Evolutionary conservation across 2,797 vertebrate species (phyloP).

Genomic region (Spea hammondii): DNA sequence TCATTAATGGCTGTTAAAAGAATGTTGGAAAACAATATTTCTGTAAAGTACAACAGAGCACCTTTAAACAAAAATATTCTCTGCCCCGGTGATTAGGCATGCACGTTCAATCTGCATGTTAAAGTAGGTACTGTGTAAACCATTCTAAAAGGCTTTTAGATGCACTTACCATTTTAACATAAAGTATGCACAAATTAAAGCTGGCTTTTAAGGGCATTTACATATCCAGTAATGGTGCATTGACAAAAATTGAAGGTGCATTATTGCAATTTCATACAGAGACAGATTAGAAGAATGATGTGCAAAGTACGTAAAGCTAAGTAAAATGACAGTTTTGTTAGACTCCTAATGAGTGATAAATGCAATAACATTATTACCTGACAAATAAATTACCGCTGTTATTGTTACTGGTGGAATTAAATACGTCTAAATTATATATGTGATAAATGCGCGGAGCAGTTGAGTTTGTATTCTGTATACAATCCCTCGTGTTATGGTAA

Average conservation of each 20-base stretch:
- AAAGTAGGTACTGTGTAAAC: slow-evolving; percentile 74
- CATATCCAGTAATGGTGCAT: slow-evolving; percentile 81
- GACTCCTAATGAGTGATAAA: slow-evolving; percentile 69
- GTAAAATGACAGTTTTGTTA: slow-evolving; percentile 66
- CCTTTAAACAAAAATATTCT: slow-evolving; percentile 25
- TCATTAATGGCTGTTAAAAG: background rate
- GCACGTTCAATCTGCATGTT: slow-evolving; percentile 65
- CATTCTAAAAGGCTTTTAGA: slow-evolving; percentile 81
- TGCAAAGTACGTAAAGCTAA: slow-evolving; percentile 70
- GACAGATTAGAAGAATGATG: slow-evolving; percentile 80
- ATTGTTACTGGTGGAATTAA: slow-evolving; percentile 50
- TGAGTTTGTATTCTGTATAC: slow-evolving; percentile 12
- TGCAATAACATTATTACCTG: slow-evolving; percentile 72
- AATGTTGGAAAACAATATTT: background rate
- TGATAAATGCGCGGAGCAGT: slow-evolving; percentile 45
- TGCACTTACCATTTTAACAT: slow-evolving; percentile 78
- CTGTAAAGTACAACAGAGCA: background rate
- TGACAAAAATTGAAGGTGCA: slow-evolving; percentile 82
- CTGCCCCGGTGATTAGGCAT: slow-evolving; percentile 9
- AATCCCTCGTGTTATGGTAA: slow-evolving; percentile 27
- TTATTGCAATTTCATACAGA: slow-evolving; percentile 82
- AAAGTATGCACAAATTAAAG: slow-evolving; percentile 82
- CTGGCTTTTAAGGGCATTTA: slow-evolving; percentile 83
- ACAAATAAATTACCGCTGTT: slow-evolving; percentile 53
- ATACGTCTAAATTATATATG: slow-evolving; percentile 52